Evolutionary conservation across 2,797 vertebrate species (phyloP).

Genomic region (Sebastes hopkinsi): DNA sequence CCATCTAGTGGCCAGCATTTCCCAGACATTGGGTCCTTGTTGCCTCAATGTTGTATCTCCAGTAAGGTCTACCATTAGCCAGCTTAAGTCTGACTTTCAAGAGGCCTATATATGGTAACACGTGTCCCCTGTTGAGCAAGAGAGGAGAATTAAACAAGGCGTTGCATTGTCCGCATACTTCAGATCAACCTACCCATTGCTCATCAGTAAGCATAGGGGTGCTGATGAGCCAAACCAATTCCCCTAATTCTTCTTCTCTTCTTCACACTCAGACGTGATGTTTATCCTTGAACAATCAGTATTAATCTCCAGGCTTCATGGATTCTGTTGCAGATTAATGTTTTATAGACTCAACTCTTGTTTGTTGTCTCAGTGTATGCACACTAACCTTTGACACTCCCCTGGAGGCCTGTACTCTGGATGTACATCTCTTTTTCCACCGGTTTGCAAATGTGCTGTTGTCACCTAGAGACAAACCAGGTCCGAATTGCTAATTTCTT

Average conservation of each 20-base stretch:
- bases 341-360: conserved; percentile 29
- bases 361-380: background rate
- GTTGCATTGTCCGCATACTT: background rate
- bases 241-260: conserved; percentile 29
- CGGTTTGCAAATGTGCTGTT: background rate
- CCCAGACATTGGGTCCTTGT: background rate
- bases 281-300: conserved; percentile 42
- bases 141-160: conserved; percentile 1
- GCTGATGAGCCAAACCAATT: conserved; percentile 29
- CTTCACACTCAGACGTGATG: conserved; percentile 5
- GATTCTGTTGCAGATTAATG: conserved; percentile 25
- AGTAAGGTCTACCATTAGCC: background rate
- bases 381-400: conserved; percentile 5
- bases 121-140: background rate
- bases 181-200: conserved; percentile 14
- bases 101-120: background rate
- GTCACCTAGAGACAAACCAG: background rate
- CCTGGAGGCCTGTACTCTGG: background rate
- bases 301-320: conserved; percentile 10
- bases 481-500: background rate
- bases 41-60: background rate
- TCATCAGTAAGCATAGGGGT: conserved; percentile 36
- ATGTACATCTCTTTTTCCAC: background rate
- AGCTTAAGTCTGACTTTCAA: background rate
- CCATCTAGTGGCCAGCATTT: background rate